Base-by-base conservation (phyloP, 1,140 invertebrate species). In the Diplogasteroides magnus region DNA sequence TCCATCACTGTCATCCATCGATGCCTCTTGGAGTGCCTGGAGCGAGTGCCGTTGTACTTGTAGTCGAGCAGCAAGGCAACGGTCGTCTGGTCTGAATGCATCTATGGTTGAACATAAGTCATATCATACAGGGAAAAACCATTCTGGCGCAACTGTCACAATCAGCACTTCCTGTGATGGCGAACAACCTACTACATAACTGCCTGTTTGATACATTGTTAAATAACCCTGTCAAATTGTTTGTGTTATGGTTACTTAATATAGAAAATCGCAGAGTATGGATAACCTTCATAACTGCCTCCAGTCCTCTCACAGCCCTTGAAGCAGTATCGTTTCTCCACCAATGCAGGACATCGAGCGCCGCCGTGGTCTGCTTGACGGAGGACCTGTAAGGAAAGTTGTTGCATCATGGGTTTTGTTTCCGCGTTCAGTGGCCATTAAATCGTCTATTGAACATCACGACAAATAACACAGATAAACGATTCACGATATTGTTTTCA, bases 51-150 rank as follows among this genome's bases (percentile, higher is more conserved):
- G 58, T 78, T 79, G 57, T 70, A 76, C 31, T 72, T 67, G 48
- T 78, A 78, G 59, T 79, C 77, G 6, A 78, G 48, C 28, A 78
- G 58, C 27, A 78, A 67, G 25, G 77, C 77, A 26, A 79, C 77
- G 6, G 76, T 77, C 28, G 76, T 78, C 14, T 69, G 60, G 65
- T 77, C 76, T 77, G 60, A 55, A 78, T 60, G 15, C 19, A 64
- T 2, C n/a, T n/a, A 27, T 15, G n/a, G n/a, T 13, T 13, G n/a
- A 31, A 6, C 56, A 15, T 65, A 75, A 76, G 15, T 29, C 37
- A 48, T 48, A 48, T 48, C 37, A 19, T 11, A 11, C 37, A 48
- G 19, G 6, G 37, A 48, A 11, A n/a, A n/a, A n/a, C n/a, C n/a
- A n/a, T n/a, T n/a, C n/a, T n/a, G n/a, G n/a, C n/a, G n/a, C n/a